Conservation (phyloP, 2,113 vertebrate species). For the Thalassoma bifasciatum region DNA sequence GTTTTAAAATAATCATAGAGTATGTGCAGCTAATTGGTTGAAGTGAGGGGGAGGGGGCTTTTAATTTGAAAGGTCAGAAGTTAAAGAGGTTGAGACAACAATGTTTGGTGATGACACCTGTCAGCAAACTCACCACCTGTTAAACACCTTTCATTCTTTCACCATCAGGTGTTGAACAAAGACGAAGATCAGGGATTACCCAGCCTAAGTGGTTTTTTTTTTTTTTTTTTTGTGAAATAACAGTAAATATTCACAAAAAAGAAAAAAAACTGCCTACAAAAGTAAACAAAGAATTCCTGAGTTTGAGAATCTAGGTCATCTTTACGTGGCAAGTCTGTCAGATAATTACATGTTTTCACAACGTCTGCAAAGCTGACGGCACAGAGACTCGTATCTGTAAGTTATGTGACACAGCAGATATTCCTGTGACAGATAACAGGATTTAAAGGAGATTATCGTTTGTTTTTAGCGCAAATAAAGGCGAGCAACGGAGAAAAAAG, state of each 20-base stretch:
- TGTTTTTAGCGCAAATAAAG: background rate
- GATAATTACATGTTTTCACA: slow-evolving; percentile 29
- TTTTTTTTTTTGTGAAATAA: no score
- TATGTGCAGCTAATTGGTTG: no score
- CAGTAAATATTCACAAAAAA: no score
- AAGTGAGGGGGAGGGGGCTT: background rate
- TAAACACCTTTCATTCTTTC: background rate
- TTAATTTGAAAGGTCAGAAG: slow-evolving; percentile 1
- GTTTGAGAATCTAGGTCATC: background rate
- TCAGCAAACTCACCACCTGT: background rate
- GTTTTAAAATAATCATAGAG: background rate
- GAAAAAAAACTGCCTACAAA: background rate
- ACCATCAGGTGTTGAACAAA: no score
- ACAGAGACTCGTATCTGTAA: background rate
- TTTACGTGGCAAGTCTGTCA: background rate
- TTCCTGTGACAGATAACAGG: no score
- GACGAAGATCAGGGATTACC: no score
- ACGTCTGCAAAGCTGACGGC: background rate
- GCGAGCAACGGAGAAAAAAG: no score
- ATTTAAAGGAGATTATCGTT: background rate
- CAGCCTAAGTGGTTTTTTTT: no score
- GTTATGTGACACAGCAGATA: background rate
- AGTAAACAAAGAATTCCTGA: background rate
- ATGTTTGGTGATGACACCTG: no score
- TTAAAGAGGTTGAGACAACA: slow-evolving; percentile 3